These are phyloP conservation scores for Tupaia tana DNA, from an alignment of 2,113 vertebrate species.

Conservation along the genomic window DNA sequence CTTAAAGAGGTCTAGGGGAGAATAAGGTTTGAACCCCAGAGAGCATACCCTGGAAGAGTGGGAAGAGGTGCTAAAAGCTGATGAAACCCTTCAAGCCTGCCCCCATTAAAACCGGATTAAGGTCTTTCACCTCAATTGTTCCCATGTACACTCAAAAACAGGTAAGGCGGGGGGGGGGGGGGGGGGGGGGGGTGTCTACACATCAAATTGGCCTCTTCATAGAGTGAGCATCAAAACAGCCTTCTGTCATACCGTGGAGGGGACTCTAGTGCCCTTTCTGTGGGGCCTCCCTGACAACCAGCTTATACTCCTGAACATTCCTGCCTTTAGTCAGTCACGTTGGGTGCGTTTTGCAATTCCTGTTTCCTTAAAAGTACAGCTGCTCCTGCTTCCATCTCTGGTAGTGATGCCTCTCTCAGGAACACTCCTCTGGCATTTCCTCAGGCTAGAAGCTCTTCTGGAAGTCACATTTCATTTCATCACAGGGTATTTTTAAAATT, in stretches of 20 bases:
- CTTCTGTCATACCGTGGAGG: fast-evolving
- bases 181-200: too few relatives aligned
- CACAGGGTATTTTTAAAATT: conserved; percentile 20
- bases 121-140: background rate
- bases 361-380: conserved; percentile 37
- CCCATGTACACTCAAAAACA: background rate
- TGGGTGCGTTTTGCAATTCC: background rate
- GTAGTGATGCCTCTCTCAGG: background rate
- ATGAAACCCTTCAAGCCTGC: background rate
- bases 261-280: background rate
- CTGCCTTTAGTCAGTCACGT: fast-evolving
- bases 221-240: background rate
- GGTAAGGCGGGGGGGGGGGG: fast-evolving
- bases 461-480: conserved; percentile 37
- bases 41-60: background rate
- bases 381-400: background rate
- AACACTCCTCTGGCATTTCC: background rate
- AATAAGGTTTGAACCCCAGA: background rate
- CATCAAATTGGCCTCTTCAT: background rate
- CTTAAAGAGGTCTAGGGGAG: background rate
- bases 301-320: background rate
- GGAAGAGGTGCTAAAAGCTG: background rate
- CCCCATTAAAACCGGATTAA: background rate
- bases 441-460: conserved; percentile 24
- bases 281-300: background rate